Base-by-base conservation (phyloP, 2,797 vertebrate species). In the Nannoperca australis region DNA sequence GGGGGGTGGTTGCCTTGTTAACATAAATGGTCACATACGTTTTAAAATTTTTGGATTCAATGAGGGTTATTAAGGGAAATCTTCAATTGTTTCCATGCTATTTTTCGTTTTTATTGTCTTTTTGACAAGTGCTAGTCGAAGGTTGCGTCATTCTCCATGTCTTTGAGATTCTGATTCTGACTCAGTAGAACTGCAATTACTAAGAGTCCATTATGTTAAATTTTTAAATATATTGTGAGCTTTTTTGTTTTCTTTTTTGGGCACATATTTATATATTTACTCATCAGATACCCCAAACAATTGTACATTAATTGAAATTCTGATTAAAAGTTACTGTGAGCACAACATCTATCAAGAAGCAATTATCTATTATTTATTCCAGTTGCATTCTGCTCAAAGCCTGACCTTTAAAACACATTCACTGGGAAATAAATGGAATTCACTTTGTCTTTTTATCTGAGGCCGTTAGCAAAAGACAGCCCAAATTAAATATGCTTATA, bases 391-490 rank as follows among this genome's bases (percentile, higher is more conserved):
- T 69, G 38, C 66, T 73, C 50, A 83, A 58, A 82, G 73, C 54
- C 56, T 80, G 79, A 90, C 89, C 88, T 91, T 91, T 89, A 65
- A 54, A 74, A 56, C 62, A 69, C 63, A 76, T 77, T 82, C 62
- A 69, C 49, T 68, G 59, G 53, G n/a, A 81, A 85, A 85, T 74
- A 78, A 85, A 86, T 9, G 15, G 30, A 72, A 75, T 78, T 83
- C 69, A 84, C 38, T 40, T 38, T 4, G 54, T 73, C 59, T 79
- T 69, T 89, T 88, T 82, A 83, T 84, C 70, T 42, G 64, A 83
- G 61, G 66, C 69, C 50, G 60, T 85, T 79, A 82, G 79, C 69
- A 78, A 85, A 68, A 81, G 62, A 67, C 59, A 73, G 53, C 45
- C 61, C 18, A 73, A 83, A 87, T 88, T 73, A 77, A 84, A 89